A percentile compares a stretch with the other conserved stretches of the same genome.
phyloP scores from a whole-genome alignment of 2,888 invertebrate genomes.

The Emmelina monodactyla region DNA sequence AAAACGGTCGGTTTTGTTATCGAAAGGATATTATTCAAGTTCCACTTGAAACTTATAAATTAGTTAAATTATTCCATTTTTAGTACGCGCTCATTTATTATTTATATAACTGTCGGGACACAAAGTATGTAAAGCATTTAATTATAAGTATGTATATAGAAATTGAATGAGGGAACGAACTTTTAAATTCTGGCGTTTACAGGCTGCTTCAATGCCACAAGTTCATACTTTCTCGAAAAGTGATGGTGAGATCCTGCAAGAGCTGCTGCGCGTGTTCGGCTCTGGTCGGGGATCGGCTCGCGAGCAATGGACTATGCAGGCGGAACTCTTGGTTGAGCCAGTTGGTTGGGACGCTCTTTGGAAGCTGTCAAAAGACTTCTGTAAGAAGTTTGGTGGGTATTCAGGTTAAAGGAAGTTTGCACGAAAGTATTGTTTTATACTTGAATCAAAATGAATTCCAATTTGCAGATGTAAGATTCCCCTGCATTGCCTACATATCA shows the following conservation, averaged over 20 bases:
- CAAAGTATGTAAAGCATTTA: too few relatives aligned
- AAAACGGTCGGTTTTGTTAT: too few relatives aligned
- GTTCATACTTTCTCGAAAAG: constrained; percentile 47
- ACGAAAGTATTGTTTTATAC: background rate
- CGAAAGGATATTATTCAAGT: too few relatives aligned
- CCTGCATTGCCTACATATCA: constrained; percentile 68
- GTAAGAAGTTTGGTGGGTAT: constrained; percentile 63
- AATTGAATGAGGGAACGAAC: too few relatives aligned
- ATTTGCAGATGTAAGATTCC: constrained; percentile 66
- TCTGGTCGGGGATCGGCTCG: constrained; percentile 38
- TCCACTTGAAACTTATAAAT: too few relatives aligned
- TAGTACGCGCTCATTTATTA: too few relatives aligned
- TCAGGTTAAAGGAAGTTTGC: background rate
- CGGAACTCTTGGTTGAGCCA: constrained; percentile 69
- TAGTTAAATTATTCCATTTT: too few relatives aligned
- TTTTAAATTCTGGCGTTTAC: too few relatives aligned
- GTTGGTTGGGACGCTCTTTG: constrained; percentile 75
- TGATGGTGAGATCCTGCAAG: constrained; percentile 42
- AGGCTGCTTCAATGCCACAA: constrained; percentile 53
- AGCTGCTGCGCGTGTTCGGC: constrained; percentile 38
- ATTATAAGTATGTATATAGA: too few relatives aligned
- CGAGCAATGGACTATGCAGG: constrained; percentile 52
- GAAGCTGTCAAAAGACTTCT: constrained; percentile 71
- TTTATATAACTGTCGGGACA: too few relatives aligned
- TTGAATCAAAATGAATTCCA: background rate